Evolutionary conservation across 2,113 vertebrate species (phyloP), one percentile per base, ranked within the genome.

Genomic region (Crypturellus undulatus): DNA sequence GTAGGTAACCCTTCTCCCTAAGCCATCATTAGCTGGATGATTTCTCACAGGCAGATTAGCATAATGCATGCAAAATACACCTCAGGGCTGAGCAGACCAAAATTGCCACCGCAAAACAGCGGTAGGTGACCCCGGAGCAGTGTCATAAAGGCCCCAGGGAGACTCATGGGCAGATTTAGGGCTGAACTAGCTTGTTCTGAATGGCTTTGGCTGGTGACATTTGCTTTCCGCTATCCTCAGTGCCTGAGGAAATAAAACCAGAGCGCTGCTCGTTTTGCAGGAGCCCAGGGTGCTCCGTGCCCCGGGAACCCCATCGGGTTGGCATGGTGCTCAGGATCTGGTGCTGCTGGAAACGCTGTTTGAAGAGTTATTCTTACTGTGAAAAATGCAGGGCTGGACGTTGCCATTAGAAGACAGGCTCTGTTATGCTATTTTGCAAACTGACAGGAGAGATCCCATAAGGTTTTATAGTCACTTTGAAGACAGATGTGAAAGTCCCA

Each of bases 1-100:
- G 82, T 94, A 95, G 93, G 76, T 87, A 87, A 52, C 85, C 47
- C 79, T 75, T 26, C 58, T 77, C 70, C 68, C 58, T 94, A 94
- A 96, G 89, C 87, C 87, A 79, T 79, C 81, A 79, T 95, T 97
- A 95, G 91, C 90, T 94, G 90, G 87, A 88, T 96, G 95, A 93
- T 95, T 96, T 93, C 68, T 80, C 90, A 64, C 24, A 90, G 92
- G 91, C 85, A 93, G 90, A 85, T 95, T 94, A 91, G 72, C 85
- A 78, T 95, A 96, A 93, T 68, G 69, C 93, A 90, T 94, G 85
- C 76, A 93, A 90, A 96, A 89, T 78, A 56, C n/a, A 62, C 60
- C 85, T 76, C 69, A 62, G 76, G 62, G 94, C 60, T 69, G 13
- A 49, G 40, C 62, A 77, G 87, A 14, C 64, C 70, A 30, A 83